Base-by-base conservation (phyloP, 2,888 invertebrate genomes). In the Lucinisca nassula region DNA sequence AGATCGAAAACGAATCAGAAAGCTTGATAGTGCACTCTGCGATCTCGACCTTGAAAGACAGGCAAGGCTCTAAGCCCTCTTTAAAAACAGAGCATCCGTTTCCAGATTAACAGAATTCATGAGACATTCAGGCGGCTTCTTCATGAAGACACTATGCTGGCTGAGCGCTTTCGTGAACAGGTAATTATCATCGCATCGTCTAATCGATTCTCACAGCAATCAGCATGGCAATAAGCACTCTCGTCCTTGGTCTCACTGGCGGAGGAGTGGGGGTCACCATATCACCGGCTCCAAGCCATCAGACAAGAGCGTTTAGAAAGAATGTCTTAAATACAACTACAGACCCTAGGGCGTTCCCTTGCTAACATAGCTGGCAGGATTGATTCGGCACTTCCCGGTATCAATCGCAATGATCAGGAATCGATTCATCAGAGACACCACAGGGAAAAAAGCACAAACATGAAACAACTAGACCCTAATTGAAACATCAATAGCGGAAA, bases 81-180 rank as follows among this genome's bases (percentile, higher is more conserved):
- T n/a, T n/a, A n/a, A n/a, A n/a, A 32, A 58, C 58, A n/a, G 58
- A 58, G 58, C n/a, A 58, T 58, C 58, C n/a, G 58, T 6, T 58
- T 21, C 24, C 8, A 58, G 58, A 58, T 58, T 21, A 58, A 27
- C 58, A 8, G 58, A 24, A 27, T 58, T 21, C 58, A 21, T n/a
- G 27, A 58, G 27, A n/a, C 27, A n/a, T 27, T 58, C 24, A n/a
- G 70, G 70, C 27, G 70, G 30, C n/a, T 70, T 10, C 35, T 70
- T n/a, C 70, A 70, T 32, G 70, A 70, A 70, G 70, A 70, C 70
- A 70, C 32, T 30, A 70, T 21, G 70, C 70, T 32, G 70, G 70
- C 70, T 70, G 70, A 70, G 70, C 70, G 70, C 17, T 27, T 70
- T 70, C n/a, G 30, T 6, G 35, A 70, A 30, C 70, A 70, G 35